These are phyloP conservation scores for Ligdia adustata DNA, from an alignment of 2,888 invertebrate species.

Conservation along the genomic window DNA sequence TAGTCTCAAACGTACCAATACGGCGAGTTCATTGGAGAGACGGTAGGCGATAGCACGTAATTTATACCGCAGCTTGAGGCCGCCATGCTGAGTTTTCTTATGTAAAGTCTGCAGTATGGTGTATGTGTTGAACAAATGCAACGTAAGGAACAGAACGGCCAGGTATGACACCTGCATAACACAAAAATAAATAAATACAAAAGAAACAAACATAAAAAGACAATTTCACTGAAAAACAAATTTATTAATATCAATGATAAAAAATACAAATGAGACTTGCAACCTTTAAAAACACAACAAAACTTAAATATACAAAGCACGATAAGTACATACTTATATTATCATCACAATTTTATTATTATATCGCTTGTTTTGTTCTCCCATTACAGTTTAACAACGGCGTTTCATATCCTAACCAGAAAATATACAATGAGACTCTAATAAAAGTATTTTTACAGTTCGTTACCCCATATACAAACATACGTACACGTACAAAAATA, in stretches of 20 bases:
- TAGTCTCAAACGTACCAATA: slow-evolving; percentile 68
- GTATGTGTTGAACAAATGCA: slow-evolving; percentile 94
- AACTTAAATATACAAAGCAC: slow-evolving; percentile 52
- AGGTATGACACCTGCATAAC: slow-evolving; percentile 89
- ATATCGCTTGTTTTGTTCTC: slow-evolving; percentile 9
- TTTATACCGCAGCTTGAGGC: slow-evolving; percentile 85
- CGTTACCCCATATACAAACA: slow-evolving; percentile 13
- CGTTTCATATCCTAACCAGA: slow-evolving; percentile 1
- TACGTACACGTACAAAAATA: slow-evolving; percentile 12
- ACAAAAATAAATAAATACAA: slow-evolving; percentile 43
- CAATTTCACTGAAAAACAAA: slow-evolving; percentile 62
- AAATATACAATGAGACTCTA: too few relatives aligned
- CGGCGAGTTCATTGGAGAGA: slow-evolving; percentile 72
- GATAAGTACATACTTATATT: slow-evolving; percentile 46
- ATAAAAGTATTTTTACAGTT: too few relatives aligned
- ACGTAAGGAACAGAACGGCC: slow-evolving; percentile 91
- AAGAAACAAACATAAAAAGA: slow-evolving; percentile 46
- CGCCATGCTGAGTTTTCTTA: slow-evolving; percentile 88
- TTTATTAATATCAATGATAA: slow-evolving; percentile 63
- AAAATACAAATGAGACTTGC: slow-evolving; percentile 46
- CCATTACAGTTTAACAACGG: background rate
- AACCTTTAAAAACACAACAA: slow-evolving; percentile 34
- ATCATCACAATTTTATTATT: slow-evolving; percentile 30
- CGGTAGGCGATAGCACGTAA: slow-evolving; percentile 80
- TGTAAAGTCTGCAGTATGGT: slow-evolving; percentile 95